phyloP scores from a whole-genome alignment of 2,888 invertebrate species.

The Cryptocephalus moraei region DNA sequence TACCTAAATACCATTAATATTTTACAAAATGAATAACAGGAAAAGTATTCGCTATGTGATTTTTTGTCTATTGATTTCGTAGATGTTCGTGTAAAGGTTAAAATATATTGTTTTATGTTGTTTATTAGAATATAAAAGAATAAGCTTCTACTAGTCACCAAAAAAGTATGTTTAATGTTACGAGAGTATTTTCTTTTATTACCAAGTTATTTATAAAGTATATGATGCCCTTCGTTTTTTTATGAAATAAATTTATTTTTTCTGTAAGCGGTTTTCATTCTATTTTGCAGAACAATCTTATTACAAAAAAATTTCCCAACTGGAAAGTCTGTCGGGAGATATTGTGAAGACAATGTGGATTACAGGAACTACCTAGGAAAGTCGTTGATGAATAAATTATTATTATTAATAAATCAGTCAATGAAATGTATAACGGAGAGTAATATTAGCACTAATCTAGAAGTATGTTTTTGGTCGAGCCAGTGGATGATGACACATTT shows the following conservation, averaged over 20 bases:
- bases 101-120: conserved; percentile 29
- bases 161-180: conserved; percentile 33
- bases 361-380: too few relatives aligned
- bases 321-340: too few relatives aligned
- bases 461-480: too few relatives aligned
- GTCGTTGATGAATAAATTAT: too few relatives aligned
- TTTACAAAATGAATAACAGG: conserved; percentile 5
- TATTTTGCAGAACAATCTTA: not conserved
- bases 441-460: too few relatives aligned
- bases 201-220: conserved; percentile 29
- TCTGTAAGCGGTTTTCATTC: conserved; percentile 17
- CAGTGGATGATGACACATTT: too few relatives aligned
- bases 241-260: conserved; percentile 37
- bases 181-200: conserved; percentile 30
- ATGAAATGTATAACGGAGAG: too few relatives aligned
- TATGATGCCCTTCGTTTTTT: conserved; percentile 32
- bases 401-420: too few relatives aligned
- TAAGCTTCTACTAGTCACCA: conserved; percentile 35
- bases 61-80: conserved; percentile 26
- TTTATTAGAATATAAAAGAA: conserved; percentile 27
- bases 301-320: not conserved
- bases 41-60: conserved; percentile 31
- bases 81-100: conserved; percentile 29
- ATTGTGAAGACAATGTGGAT: too few relatives aligned
- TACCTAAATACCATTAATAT: conserved; percentile 15